phyloP scores from a whole-genome alignment of 2,797 vertebrate species.

The Cryptoblepharus egeriae region DNA sequence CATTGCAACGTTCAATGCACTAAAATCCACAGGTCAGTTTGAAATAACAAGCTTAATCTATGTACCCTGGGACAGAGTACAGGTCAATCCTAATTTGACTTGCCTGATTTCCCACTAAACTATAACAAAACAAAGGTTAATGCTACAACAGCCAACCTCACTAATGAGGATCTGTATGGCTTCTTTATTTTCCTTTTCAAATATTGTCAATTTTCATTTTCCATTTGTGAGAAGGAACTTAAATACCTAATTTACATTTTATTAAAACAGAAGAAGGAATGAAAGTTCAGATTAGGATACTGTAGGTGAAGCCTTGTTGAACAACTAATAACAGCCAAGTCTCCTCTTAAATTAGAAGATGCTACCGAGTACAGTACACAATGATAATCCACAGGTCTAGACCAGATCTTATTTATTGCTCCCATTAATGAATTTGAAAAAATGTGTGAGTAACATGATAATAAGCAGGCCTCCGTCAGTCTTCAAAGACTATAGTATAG shows the following conservation, averaged over 20 bases:
- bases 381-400: neutral
- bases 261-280: neutral
- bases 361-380: neutral
- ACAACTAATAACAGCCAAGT: neutral
- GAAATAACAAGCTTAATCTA: neutral
- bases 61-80: neutral
- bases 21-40: neutral
- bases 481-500: too few species aligned
- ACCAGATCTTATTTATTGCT: neutral
- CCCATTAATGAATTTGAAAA: neutral
- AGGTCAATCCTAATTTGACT: neutral
- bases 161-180: neutral
- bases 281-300: neutral
- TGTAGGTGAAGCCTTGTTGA: neutral
- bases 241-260: neutral
- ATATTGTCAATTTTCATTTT: neutral
- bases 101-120: too few species aligned
- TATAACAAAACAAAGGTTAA: neutral
- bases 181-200: too few species aligned
- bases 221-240: neutral
- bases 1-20: neutral
- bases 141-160: neutral
- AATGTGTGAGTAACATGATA: neutral
- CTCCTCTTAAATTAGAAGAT: neutral
- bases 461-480: too few species aligned